Percentiles rank a stretch among this genome's conserved stretches.
Conservation (phyloP, 2,888 invertebrate genomes). For the Andrena haemorrhoa region DNA sequence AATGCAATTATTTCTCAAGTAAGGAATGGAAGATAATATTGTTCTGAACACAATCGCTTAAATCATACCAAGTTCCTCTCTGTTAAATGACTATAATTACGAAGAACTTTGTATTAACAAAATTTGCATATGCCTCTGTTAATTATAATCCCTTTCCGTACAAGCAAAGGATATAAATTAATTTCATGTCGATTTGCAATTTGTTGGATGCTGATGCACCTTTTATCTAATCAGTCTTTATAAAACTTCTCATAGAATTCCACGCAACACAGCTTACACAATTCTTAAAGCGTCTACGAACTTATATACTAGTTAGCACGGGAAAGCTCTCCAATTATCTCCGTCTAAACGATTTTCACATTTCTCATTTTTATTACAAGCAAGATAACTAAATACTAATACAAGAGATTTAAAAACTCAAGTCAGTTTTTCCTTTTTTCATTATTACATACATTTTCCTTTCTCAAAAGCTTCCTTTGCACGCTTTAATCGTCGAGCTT, state of each 20-base stretch:
- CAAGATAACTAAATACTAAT: slow-evolving; percentile 47
- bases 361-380: slow-evolving; percentile 47
- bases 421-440: slow-evolving; percentile 27
- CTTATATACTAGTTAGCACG: slow-evolving; percentile 64
- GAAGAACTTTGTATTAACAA: slow-evolving; percentile 16
- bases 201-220: slow-evolving; percentile 59
- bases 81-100: slow-evolving; percentile 30
- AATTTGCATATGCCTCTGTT: slow-evolving; percentile 31
- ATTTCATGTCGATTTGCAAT: slow-evolving; percentile 52
- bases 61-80: slow-evolving; percentile 43
- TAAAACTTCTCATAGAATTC: slow-evolving; percentile 70
- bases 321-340: slow-evolving; percentile 54
- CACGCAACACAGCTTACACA: slow-evolving; percentile 50
- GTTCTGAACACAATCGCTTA: slow-evolving; percentile 44
- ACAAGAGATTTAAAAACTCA: slow-evolving; percentile 36
- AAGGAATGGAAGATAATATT: slow-evolving; percentile 53
- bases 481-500: slow-evolving; percentile 19
- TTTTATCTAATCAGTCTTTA: slow-evolving; percentile 79
- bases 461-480: slow-evolving; percentile 6
- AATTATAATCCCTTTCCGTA: slow-evolving; percentile 20
- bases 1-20: slow-evolving; percentile 41
- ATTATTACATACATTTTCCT: slow-evolving; percentile 31
- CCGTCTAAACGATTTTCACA: slow-evolving; percentile 28
- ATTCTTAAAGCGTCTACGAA: slow-evolving; percentile 61
- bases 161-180: slow-evolving; percentile 40